These are phyloP conservation scores for Dicrurus megarhynchus DNA, from an alignment of 2,113 vertebrate species.

Conservation along the genomic window DNA sequence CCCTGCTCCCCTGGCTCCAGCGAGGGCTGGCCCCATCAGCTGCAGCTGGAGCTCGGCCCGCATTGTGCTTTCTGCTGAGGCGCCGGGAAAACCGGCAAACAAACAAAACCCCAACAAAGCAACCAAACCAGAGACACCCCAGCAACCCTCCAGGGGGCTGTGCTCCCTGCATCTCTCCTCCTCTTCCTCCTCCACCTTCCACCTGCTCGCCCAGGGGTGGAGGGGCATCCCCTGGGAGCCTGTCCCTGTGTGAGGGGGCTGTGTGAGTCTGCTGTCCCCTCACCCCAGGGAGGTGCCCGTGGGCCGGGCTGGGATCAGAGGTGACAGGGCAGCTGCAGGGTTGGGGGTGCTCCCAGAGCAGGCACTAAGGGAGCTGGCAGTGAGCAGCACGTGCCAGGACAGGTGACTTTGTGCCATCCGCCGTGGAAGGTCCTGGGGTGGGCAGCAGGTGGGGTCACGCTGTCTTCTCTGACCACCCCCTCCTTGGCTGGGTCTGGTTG, in stretches of 20 bases:
- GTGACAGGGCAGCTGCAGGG: neutral
- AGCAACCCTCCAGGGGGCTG: neutral
- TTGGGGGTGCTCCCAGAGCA: neutral
- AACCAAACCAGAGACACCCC: neutral
- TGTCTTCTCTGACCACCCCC: neutral
- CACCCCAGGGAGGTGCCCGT: neutral
- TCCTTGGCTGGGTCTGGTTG: neutral
- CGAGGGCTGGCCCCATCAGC: neutral
- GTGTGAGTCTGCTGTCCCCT: neutral
- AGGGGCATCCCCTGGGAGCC: neutral
- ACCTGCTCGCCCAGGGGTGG: neutral
- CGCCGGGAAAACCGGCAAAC: neutral
- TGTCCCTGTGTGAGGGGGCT: neutral
- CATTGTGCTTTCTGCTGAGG: constrained; percentile 27
- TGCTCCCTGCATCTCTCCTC: neutral
- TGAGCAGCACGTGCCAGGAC: neutral
- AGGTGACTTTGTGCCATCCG: neutral
- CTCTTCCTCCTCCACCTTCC: neutral
- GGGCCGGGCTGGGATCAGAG: neutral
- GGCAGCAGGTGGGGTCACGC: neutral
- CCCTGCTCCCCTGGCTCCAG: neutral
- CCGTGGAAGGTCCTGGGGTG: neutral
- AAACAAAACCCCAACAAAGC: neutral
- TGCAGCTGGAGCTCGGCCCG: constrained; percentile 26
- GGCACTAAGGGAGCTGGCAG: neutral